These are phyloP conservation scores for Taphrorychus bicolor DNA, from an alignment of 2,888 invertebrate genomes.

Conservation along the genomic window DNA sequence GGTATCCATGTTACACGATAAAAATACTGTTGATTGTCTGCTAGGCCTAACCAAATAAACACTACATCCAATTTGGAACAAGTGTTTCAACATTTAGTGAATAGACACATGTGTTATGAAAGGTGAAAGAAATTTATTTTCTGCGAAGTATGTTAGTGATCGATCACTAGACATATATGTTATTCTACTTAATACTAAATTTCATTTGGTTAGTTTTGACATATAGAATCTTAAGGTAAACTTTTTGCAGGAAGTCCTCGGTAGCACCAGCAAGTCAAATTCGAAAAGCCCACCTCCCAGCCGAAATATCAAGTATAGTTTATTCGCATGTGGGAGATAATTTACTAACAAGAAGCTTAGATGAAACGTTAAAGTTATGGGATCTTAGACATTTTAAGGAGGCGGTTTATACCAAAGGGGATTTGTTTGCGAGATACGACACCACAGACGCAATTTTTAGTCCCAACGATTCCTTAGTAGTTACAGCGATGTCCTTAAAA, in stretches of 20 bases:
- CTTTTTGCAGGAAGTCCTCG: constrained; percentile 77
- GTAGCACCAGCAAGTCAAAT: constrained; percentile 85
- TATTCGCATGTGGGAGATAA: constrained; percentile 88
- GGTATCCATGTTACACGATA: constrained; percentile 10
- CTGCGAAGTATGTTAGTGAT: too few relatives aligned
- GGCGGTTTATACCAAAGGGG: constrained; percentile 72
- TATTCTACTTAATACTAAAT: too few relatives aligned
- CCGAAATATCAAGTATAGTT: constrained; percentile 82
- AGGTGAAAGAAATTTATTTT: too few relatives aligned
- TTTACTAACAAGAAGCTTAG: constrained; percentile 84
- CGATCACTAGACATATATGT: too few relatives aligned
- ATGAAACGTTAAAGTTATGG: constrained; percentile 96
- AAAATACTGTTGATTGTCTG: neutral
- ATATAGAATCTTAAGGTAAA: too few relatives aligned
- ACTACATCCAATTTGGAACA: too few relatives aligned
- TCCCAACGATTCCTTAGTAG: constrained; percentile 88
- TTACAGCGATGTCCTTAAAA: constrained; percentile 85
- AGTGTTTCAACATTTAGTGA: too few relatives aligned
- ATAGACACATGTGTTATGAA: too few relatives aligned
- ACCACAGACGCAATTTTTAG: constrained; percentile 86
- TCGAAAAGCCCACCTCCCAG: constrained; percentile 81
- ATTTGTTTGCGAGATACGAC: constrained; percentile 84
- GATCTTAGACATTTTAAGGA: constrained; percentile 84
- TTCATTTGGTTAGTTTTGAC: too few relatives aligned
- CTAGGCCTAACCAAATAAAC: too few relatives aligned